Base-by-base conservation (phyloP, 2,797 vertebrate species). In the Cottoperca gobio region DNA sequence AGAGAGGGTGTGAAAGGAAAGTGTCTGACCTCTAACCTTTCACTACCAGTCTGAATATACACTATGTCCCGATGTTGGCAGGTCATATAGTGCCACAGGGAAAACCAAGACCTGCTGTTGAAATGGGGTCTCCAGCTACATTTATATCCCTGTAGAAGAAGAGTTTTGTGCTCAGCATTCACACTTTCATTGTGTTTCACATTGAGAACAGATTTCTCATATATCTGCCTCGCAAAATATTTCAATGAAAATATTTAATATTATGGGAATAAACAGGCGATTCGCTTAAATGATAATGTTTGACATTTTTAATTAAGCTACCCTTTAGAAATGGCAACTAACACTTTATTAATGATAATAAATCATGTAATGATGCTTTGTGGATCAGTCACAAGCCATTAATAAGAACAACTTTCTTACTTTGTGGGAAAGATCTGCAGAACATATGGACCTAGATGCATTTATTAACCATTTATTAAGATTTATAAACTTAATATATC, bases 1-100 rank as follows among this genome's bases (percentile, higher is more conserved):
- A 11, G 58, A 75, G 28, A 54, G 68, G 53, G 71, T 73, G 73
- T 77, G 53, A 76, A 69, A 50, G 49, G 23, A 79, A 82, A 64
- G 23, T 2, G 2, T 81, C 23, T 64, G 65, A 81, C 73, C 62
- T 59, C 8, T 67, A 24, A 80, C 60, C 57, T 73, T 79, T 79
- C 50, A 58, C 31, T 17, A 23, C 45, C 11, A 24, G 55, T 70
- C 33, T 66, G 45, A 63, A 52, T 49, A 77, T 4, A 42, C 45
- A 24, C 23, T 5, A 0, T 66, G 72, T 64, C 54, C 39, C 4
- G 3, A 45, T 48, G 26, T 67, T 24, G 39, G 8, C 42, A 50
- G 53, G 23, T 24, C 46, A 37, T 62, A 76, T 35, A 12, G 52
- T 43, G 21, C 7, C 16, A 39, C 16, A 50, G 50, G 42, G 61